Evolutionary conservation across 2,888 invertebrate genomes (phyloP), one percentile per base, ranked within the genome.

Genomic region (Eretmocerus hayati): DNA sequence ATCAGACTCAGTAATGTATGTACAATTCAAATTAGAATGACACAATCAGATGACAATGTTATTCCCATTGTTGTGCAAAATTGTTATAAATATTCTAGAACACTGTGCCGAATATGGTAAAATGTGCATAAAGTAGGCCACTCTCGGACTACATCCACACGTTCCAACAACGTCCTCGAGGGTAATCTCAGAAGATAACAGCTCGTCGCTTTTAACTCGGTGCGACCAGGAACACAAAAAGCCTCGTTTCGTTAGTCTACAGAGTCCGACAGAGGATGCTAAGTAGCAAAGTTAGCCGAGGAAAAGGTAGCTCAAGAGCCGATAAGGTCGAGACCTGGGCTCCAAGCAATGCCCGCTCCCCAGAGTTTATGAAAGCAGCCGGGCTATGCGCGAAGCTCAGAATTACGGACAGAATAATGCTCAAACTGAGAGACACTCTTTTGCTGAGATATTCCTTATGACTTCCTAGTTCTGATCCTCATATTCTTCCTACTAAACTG

Each of bases 281-380:
- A 48, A 49, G 38, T 30, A 19, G 43, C 15, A 40, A 49, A 44
- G 37, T 38, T 46, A 32, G 35, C 35, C 20, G 23, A 26, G 32
- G n/a, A 21, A 50, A 39, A 46, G 36, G 45, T 33, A 36, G 41
- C 18, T 36, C 32, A 42, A 36, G 33, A 36, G 22, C 39, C 42
- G 40, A 49, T 49, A 50, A 42, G 42, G 45, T 31, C 22, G 26
- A 1, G 35, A 15, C 35, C 15, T 33, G 30, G 23, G 20, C 20
- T 19, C 33, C n/a, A n/a, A n/a, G n/a, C n/a, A n/a, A n/a, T 9
- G 20, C 22, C 23, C 33, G 32, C 22, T 19, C 35, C 5, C 35
- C 16, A 23, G 26, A 44, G 40, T 48, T 36, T 49, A 44, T 44
- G 41, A 44, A 44, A 39, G 15, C 13, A 11, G 26, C 11, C 32